Conservation (phyloP, 2,888 invertebrate species). For the Lamellibrachia satsuma region DNA sequence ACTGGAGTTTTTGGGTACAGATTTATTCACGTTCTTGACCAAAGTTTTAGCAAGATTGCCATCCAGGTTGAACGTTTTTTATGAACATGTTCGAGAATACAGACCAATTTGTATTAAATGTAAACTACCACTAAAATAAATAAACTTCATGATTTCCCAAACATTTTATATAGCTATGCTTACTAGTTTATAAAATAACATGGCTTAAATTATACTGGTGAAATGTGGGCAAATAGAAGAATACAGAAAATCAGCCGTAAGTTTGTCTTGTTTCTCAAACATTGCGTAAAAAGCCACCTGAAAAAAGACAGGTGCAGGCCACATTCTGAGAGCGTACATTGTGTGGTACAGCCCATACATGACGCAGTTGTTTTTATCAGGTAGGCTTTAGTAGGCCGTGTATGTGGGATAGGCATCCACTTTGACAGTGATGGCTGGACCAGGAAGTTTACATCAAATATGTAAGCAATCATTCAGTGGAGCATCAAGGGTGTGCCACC, state of each 20-base stretch:
- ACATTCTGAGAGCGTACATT: background rate
- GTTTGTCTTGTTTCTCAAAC: background rate
- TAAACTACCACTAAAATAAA: no score
- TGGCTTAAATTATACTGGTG: no score
- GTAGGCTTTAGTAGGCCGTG: background rate
- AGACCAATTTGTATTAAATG: no score
- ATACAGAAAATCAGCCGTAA: background rate
- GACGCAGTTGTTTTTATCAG: background rate
- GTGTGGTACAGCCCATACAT: background rate
- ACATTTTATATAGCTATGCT: no score
- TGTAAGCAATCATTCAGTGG: background rate
- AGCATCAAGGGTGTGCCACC: background rate
- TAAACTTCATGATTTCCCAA: no score
- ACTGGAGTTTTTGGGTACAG: no score
- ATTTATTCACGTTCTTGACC: no score
- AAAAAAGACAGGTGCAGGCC: background rate
- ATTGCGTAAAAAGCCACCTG: background rate
- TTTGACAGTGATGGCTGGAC: background rate
- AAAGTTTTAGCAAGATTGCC: no score
- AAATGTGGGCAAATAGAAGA: background rate
- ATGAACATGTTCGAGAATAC: no score
- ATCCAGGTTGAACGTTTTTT: no score
- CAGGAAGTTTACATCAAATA: background rate
- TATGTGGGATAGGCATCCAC: background rate
- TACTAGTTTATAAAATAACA: no score